Conservation (phyloP, 2,797 vertebrate species). For the Fringilla coelebs region DNA sequence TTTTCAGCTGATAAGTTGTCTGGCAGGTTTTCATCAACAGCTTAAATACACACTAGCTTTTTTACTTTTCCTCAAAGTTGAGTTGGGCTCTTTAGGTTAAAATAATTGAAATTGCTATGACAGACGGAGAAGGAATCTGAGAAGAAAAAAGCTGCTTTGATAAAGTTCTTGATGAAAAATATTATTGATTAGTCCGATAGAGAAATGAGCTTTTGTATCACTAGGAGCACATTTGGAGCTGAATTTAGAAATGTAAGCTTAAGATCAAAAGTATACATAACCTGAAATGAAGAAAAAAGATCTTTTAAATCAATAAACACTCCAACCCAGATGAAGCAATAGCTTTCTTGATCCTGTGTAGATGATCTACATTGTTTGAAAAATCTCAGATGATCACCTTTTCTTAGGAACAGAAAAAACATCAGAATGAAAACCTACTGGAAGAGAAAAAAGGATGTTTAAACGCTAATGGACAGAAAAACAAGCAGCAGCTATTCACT, state of each 20-base stretch:
- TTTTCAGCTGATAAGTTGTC: slow-evolving; percentile 60
- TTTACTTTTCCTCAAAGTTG: slow-evolving; percentile 40
- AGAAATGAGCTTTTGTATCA: background rate
- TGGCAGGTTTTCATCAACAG: slow-evolving; percentile 46
- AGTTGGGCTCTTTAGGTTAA: slow-evolving; percentile 2
- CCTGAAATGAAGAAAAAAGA: background rate
- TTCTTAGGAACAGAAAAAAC: background rate
- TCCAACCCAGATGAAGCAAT: background rate
- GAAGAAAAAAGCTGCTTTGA: background rate
- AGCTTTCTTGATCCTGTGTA: background rate
- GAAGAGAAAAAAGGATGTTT: background rate
- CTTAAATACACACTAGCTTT: slow-evolving; percentile 42
- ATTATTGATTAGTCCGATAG: background rate
- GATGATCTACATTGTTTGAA: background rate
- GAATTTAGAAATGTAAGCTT: background rate
- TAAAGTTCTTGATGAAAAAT: slow-evolving; percentile 12
- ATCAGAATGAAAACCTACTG: background rate
- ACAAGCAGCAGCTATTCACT: background rate
- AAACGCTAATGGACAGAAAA: background rate
- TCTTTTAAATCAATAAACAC: slow-evolving; percentile 25
- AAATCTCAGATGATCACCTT: background rate
- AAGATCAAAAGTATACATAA: background rate
- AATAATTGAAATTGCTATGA: slow-evolving; percentile 3
- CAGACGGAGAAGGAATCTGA: slow-evolving; percentile 8
- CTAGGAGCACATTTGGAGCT: background rate